Conservation (phyloP, 2,113 vertebrate species). For the Hydrolagus affinis region DNA sequence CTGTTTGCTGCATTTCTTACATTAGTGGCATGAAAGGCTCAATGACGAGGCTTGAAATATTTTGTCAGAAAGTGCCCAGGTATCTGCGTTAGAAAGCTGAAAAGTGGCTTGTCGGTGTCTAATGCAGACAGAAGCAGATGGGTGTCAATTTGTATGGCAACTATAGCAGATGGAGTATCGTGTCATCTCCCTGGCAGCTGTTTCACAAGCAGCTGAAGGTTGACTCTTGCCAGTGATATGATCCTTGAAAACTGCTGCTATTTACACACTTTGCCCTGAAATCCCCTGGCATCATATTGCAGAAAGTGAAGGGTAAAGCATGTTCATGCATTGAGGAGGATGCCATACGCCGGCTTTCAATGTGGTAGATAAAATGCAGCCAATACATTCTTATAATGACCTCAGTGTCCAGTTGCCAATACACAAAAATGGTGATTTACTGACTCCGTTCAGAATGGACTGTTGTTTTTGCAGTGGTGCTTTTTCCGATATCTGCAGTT, state of each 20-base stretch:
- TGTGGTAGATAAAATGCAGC: not conserved
- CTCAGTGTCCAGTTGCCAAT: conserved; percentile 1
- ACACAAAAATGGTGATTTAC: conserved; percentile 11
- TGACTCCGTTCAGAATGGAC: not conserved
- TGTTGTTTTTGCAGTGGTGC: not conserved
- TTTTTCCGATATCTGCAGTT: not conserved
- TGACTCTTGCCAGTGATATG: conserved; percentile 23
- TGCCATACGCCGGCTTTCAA: not conserved
- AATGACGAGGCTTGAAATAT: not conserved
- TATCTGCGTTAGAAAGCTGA: too few species aligned
- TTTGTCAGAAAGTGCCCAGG: not conserved
- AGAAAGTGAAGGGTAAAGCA: not conserved
- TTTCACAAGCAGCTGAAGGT: conserved; percentile 6
- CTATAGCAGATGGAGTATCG: not conserved
- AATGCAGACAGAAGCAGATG: not conserved
- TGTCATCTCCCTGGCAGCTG: conserved; percentile 11
- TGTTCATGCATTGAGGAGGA: not conserved
- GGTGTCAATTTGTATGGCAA: conserved; percentile 7
- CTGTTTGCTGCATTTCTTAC: not conserved
- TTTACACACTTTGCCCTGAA: not conserved
- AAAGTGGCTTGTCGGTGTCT: not conserved
- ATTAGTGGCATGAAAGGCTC: too few species aligned
- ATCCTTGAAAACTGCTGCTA: not conserved
- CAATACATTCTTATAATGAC: not conserved
- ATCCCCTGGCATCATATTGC: conserved; percentile 22